Percentiles rank a stretch among this genome's conserved stretches.
phyloP scores from a whole-genome alignment of 1,140 invertebrate species.

The Hesperophylax magnus region DNA sequence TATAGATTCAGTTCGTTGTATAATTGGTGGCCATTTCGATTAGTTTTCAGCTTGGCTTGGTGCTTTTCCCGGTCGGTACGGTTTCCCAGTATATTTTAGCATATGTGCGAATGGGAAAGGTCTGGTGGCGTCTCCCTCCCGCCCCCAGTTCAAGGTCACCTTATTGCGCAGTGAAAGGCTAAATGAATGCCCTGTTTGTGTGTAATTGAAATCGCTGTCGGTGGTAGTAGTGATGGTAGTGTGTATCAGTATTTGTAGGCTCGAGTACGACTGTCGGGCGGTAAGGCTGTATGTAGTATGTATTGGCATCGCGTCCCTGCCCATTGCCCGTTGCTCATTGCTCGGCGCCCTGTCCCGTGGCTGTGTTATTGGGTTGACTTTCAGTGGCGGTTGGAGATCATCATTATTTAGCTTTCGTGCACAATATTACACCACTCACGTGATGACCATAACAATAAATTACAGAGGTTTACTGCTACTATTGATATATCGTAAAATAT shows the following conservation, averaged over 20 bases:
- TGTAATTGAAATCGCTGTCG: constrained; percentile 31
- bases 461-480: too few relatives aligned
- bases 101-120: constrained; percentile 18
- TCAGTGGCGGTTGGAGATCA: not conserved
- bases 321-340: too few relatives aligned
- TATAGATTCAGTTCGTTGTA: too few relatives aligned
- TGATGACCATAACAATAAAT: too few relatives aligned
- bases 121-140: constrained; percentile 14
- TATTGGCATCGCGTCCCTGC: too few relatives aligned
- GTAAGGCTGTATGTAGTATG: too few relatives aligned
- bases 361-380: not conserved
- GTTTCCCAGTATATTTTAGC: constrained; percentile 15
- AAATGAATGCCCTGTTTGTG: constrained; percentile 38
- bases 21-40: not conserved
- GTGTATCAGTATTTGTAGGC: too few relatives aligned
- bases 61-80: not conserved
- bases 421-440: too few relatives aligned
- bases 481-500: too few relatives aligned
- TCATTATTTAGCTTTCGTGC: too few relatives aligned
- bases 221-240: not conserved
- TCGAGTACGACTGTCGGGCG: too few relatives aligned
- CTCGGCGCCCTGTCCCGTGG: too few relatives aligned
- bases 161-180: constrained; percentile 44
- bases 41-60: not conserved
- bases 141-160: constrained; percentile 43